Evolutionary conservation across 37 sponge, comb jelly and placozoan species (phyloP), one percentile per base, ranked within the genome.

Genomic region (Geodia barretti): DNA sequence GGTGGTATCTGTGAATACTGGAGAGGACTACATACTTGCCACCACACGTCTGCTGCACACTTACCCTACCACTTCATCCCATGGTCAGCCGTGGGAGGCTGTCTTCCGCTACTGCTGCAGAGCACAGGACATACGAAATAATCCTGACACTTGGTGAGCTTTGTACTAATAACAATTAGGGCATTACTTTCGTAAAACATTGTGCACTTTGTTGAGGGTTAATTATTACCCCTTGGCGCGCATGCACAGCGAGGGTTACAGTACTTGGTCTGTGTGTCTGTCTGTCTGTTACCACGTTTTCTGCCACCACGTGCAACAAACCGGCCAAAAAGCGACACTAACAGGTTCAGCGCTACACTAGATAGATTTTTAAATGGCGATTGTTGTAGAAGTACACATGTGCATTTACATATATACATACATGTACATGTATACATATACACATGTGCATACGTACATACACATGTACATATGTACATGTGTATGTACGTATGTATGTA

Each of bases 61-160:
- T 20, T 96, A 93, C 75, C 69, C 76, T 29, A 67, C 63, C 3
- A 74, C 85, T 5, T 58, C 82, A 43, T 33, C 76, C 76, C 61
- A 85, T 75, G 89, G 83, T 17, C 40, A 76, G 33, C 91, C 97
- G 1, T 94, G 88, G 93, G 60, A 30, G 71, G 85, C 91, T 3
- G 62, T 61, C 42, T 90, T 85, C 47, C 76, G 87, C 41, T 93
- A 96, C 73, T 96, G 97, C 78, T 96, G 97, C 67, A 84, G 93
- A 41, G 62, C 64, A 36, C 54, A 72, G 58, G 20, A 38, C 26
- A 86, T 93, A 1, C 33, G 28, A 20, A 90, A 90, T 74, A 96
- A 96, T 67, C 75, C 41, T 60, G 76, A 54, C 23, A 93, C 97
- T 19, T 68, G 19, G 90, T 92, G 33, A 82, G 88, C 54, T 21